phyloP scores from a whole-genome alignment of 2,113 vertebrate genomes.

The Arothron firmamentum region DNA sequence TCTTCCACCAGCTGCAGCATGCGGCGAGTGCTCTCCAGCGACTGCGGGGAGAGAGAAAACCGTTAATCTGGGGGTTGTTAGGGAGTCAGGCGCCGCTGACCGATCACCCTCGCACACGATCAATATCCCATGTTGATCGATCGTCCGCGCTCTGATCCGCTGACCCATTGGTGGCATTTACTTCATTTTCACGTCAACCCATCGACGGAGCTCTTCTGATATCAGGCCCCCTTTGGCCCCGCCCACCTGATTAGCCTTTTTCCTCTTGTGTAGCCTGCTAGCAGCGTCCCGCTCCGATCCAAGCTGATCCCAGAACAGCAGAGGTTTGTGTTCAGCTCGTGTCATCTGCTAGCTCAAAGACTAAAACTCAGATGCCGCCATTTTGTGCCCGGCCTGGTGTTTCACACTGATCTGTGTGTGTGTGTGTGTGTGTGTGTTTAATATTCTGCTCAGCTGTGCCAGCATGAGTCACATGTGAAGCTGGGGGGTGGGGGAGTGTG shows the following conservation, averaged over 20 bases:
- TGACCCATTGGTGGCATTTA: not conserved
- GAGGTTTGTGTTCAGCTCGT: not conserved
- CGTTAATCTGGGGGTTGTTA: slow-evolving; percentile 1
- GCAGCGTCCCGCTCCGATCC: too few species aligned
- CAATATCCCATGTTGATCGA: slow-evolving; percentile 5
- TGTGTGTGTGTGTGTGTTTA: slow-evolving; percentile 45
- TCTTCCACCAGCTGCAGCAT: slow-evolving; percentile 99
- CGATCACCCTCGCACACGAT: slow-evolving; percentile 10
- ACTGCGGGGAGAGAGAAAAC: slow-evolving; percentile 71
- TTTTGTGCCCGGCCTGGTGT: slow-evolving; percentile 50
- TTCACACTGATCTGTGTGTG: slow-evolving; percentile 4
- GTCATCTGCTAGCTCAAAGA: not conserved
- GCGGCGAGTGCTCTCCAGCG: slow-evolving; percentile 97
- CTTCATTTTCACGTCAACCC: too few species aligned
- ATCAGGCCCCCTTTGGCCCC: not conserved
- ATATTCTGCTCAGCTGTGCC: slow-evolving; percentile 70
- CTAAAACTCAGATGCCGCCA: slow-evolving; percentile 33
- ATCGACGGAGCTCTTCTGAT: not conserved
- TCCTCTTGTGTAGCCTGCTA: too few species aligned
- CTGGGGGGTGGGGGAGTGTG: slow-evolving; percentile 36
- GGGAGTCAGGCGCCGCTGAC: not conserved
- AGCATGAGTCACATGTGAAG: slow-evolving; percentile 61
- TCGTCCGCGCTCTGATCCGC: not conserved
- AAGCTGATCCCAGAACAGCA: too few species aligned
- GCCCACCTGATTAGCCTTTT: not conserved